phyloP scores from a whole-genome alignment of 2,888 invertebrate genomes.

The Colletes collaris region DNA sequence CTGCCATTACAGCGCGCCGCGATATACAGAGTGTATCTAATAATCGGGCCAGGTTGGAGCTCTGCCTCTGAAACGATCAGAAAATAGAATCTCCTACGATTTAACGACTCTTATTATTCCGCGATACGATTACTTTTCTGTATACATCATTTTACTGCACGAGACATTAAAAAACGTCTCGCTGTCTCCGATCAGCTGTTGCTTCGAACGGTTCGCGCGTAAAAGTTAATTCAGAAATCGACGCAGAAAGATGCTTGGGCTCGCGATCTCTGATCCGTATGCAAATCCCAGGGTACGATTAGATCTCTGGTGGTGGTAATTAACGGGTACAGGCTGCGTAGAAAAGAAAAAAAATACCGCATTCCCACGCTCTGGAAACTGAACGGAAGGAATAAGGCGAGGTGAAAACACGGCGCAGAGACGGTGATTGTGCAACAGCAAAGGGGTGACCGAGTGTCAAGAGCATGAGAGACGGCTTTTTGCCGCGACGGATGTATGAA shows the following conservation, averaged over 20 bases:
- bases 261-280: conserved; percentile 5
- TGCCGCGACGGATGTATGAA: conserved; percentile 16
- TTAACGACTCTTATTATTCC: too few species aligned
- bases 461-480: conserved; percentile 59
- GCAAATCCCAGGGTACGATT: conserved; percentile 28
- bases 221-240: background rate
- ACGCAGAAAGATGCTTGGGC: background rate
- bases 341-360: conserved; percentile 11
- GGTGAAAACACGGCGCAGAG: conserved; percentile 29
- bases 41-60: too few species aligned
- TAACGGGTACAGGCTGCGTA: conserved; percentile 1
- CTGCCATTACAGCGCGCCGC: too few species aligned
- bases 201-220: too few species aligned
- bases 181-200: too few species aligned
- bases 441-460: conserved; percentile 72
- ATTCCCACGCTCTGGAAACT: conserved; percentile 42
- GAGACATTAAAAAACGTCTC: too few species aligned
- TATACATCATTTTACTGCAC: too few species aligned
- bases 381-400: conserved; percentile 20
- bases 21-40: too few species aligned
- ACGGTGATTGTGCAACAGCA: conserved; percentile 67
- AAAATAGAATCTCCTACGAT: too few species aligned
- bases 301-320: conserved; percentile 25
- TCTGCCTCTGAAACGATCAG: too few species aligned
- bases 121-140: too few species aligned